Evolutionary conservation across 2,113 vertebrate genomes (phyloP), one percentile per base, ranked within the genome.

Genomic region (Calypte anna): DNA sequence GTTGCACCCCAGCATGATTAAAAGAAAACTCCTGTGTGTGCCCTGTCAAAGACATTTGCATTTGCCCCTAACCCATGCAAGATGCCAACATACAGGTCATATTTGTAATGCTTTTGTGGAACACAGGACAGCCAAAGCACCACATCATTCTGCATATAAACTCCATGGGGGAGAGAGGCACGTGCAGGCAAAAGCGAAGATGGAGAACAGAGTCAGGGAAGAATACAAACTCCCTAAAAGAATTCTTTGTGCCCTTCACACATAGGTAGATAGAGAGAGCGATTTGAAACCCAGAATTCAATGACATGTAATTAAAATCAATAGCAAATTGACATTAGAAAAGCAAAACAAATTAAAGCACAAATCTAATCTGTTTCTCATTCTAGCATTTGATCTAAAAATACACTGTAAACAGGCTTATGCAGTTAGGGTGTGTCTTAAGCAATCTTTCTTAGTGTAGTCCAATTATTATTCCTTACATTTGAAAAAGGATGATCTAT

Each of bases 321-420:
- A 94, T 90, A 85, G 72, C 62, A 93, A 91, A 92, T 91, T 6
- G 55, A 95, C 93, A 90, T 80, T 74, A 73, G 76, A 74, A 88
- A 67, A 25, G 33, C 76, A 63, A 92, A 96, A 84, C 58, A 92
- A 93, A 94, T 86, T 72, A 75, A 83, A 86, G 82, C 91, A 82
- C 76, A 88, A 38, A 83, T 97, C 91, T 96, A 93, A 96, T 94
- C 86, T 70, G 73, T 85, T 93, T 96, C 91, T 92, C 67, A 69
- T 82, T 88, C 77, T 64, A 55, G 58, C 25, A 74, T 68, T 86
- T 83, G 17, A 38, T 77, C 48, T 36, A 40, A 77, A 85, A 46
- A 74, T n/a, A 48, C 20, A 46, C 31, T 57, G 38, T n/a, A 86
- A 91, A 79, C 63, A 81, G 43, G 28, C 38, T 94, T 61, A 55